These are phyloP conservation scores for Cryptotermes secundus DNA, from an alignment of 1,140 invertebrate species.

Conservation along the genomic window DNA sequence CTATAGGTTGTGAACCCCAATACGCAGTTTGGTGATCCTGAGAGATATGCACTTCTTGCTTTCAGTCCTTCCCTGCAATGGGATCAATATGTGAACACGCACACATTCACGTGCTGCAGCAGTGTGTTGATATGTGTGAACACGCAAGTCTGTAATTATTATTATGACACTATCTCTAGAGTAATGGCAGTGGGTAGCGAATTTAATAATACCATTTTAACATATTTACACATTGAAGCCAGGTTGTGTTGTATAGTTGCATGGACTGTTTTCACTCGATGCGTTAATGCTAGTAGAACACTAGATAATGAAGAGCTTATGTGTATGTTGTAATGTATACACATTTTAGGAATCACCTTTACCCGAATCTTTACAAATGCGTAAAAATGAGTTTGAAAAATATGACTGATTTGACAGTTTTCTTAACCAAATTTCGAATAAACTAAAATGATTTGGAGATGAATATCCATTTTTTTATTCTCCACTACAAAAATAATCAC, in stretches of 20 bases:
- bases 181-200: not conserved
- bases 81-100: constrained; percentile 32
- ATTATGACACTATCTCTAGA: not conserved
- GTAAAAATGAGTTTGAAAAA: no score
- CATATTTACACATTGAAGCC: not conserved
- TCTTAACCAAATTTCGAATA: no score
- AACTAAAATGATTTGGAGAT: no score
- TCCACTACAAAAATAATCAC: no score
- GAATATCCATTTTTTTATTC: no score
- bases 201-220: no score
- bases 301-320: not conserved
- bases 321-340: no score
- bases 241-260: not conserved
- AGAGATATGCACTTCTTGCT: constrained; percentile 26
- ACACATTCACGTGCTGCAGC: not conserved
- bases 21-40: not conserved
- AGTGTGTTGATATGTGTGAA: not conserved
- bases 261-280: not conserved
- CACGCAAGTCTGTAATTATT: not conserved
- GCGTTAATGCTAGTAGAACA: not conserved
- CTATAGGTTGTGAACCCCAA: constrained; percentile 21
- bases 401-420: no score
- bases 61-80: constrained; percentile 23
- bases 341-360: no score
- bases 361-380: no score